Base-by-base conservation (phyloP, 2,888 invertebrate species). In the Biston stratarius region DNA sequence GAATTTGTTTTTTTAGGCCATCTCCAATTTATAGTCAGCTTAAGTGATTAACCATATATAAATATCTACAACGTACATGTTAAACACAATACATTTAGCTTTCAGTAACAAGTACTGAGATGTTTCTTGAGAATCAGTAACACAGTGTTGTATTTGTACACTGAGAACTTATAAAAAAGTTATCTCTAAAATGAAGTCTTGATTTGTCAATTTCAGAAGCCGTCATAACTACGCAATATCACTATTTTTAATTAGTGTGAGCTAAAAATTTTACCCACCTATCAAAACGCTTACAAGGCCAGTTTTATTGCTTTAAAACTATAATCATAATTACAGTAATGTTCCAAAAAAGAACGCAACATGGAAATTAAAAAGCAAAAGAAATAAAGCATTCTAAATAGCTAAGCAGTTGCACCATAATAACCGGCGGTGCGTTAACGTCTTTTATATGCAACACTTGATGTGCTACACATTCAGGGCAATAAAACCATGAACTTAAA, bases 381-480 rank as follows among this genome's bases (percentile, higher is more conserved):
- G 34, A 61, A 61, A 45, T 61, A 61, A 58, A 60, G 38, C 45
- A 40, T 47, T 42, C 56, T 0, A 51, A 52, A 40, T 61, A 5
- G 7, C 14, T 9, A 1, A 6, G 8, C 6, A 40, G 38, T 66
- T 61, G 47, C 47, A 52, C 42, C 61, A 61, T 58, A 57, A 61
- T 61, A 36, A n/a, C 36, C 11, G 38, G 48, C 44, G 48, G 51
- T 61, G 64, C 66, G 74, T 75, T 72, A 57, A 75, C 55, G 65
- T 72, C 70, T 74, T 70, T 73, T 71, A 44, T 70, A 64, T 42
- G 58, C 55, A 60, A 62, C 56, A 45, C 38, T 52, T 63, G 12
- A 62, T 44, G 56, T 51, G 57, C 57, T 47, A 55, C 58, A 58
- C 45, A 33, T 5, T 45, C 5, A 38, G 11, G 34, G 47, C 15